Percentiles rank a stretch among this genome's conserved stretches.
phyloP scores from a whole-genome alignment of 2,113 vertebrate species.

The Pica pica region DNA sequence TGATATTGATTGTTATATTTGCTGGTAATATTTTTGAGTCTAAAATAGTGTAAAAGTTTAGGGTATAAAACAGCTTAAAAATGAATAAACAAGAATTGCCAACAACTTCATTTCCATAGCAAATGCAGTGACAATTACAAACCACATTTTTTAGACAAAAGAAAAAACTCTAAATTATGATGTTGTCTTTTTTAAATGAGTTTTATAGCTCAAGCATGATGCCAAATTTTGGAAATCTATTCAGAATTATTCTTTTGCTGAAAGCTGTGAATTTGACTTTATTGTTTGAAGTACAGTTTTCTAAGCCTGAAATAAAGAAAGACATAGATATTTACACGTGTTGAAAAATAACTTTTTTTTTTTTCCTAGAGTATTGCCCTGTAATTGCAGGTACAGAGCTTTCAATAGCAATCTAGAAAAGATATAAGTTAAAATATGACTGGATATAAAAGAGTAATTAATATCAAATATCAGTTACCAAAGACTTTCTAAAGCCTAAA shows the following conservation, averaged over 20 bases:
- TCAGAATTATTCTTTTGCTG: not conserved
- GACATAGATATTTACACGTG: not conserved
- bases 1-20: not conserved
- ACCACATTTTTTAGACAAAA: not conserved
- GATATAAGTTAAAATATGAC: not conserved
- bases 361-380: not conserved
- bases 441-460: not conserved
- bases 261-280: not conserved
- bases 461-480: not conserved
- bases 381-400: not conserved
- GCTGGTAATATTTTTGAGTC: not conserved
- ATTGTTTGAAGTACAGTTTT: not conserved
- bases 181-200: accelerated
- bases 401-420: not conserved
- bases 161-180: not conserved
- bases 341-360: not conserved
- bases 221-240: not conserved
- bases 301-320: not conserved
- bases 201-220: not conserved
- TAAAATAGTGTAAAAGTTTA: not conserved
- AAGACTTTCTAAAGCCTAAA: not conserved
- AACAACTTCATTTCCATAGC: not conserved
- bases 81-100: not conserved
- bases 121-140: not conserved
- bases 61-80: not conserved